A percentile compares a stretch with the other conserved stretches of the same genome.
These are phyloP conservation scores for Sitophilus oryzae DNA, from an alignment of 1,140 invertebrate genomes.

Conservation along the genomic window DNA sequence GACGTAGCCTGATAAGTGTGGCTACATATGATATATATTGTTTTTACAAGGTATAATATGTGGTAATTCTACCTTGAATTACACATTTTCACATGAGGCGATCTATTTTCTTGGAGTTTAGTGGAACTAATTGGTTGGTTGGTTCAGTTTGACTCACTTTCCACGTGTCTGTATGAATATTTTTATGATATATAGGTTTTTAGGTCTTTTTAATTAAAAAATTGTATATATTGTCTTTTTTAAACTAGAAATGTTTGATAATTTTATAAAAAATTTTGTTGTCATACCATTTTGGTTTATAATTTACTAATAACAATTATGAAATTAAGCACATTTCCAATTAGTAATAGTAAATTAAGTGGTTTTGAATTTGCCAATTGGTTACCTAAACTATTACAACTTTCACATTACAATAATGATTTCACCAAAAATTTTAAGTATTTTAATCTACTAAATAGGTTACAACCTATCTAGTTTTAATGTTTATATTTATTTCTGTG, in stretches of 20 bases:
- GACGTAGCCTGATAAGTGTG: neutral
- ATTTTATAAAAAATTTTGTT: too few species aligned
- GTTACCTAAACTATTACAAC: neutral
- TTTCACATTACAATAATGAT: neutral
- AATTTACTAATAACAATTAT: too few species aligned
- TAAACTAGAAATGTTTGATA: too few species aligned
- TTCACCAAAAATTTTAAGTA: neutral
- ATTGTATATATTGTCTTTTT: too few species aligned
- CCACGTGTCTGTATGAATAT: neutral
- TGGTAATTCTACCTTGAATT: too few species aligned
- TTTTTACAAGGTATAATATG: too few species aligned
- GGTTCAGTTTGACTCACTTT: neutral
- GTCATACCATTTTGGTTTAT: too few species aligned
- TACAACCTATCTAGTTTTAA: neutral
- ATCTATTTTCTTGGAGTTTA: too few species aligned
- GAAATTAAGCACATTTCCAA: neutral
- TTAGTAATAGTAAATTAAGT: neutral
- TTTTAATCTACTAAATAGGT: too few species aligned
- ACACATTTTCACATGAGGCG: too few species aligned
- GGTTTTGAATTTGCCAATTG: neutral
- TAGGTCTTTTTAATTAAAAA: neutral
- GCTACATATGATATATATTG: too few species aligned
- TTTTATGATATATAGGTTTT: neutral
- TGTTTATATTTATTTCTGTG: neutral
- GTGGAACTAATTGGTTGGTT: neutral